phyloP scores from a whole-genome alignment of 2,888 invertebrate genomes.

The Autographa gamma region DNA sequence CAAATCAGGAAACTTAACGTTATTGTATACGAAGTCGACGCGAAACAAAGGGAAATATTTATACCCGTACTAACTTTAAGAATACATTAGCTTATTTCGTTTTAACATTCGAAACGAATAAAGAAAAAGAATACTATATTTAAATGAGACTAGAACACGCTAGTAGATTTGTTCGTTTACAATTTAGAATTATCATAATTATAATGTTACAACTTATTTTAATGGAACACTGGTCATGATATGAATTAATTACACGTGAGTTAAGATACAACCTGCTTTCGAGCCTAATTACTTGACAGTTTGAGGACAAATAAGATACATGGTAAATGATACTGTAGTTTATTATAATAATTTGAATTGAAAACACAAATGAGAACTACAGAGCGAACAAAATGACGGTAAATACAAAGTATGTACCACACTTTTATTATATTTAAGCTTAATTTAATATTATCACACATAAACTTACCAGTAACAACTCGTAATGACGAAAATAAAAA shows the following conservation, averaged over 20 bases:
- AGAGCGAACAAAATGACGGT: too few relatives aligned
- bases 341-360: background rate
- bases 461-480: constrained; percentile 22
- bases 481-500: constrained; percentile 30
- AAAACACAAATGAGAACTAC: too few relatives aligned
- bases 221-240: constrained; percentile 34
- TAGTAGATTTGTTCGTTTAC: background rate
- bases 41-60: constrained; percentile 21
- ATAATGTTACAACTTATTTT: constrained; percentile 27
- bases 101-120: background rate
- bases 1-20: constrained; percentile 39
- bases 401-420: constrained; percentile 10
- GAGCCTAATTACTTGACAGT: constrained; percentile 47
- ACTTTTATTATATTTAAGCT: constrained; percentile 1
- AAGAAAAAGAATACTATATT: background rate
- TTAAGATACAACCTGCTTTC: constrained; percentile 38
- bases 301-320: constrained; percentile 38
- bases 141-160: background rate
- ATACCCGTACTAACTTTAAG: constrained; percentile 12
- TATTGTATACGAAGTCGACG: constrained; percentile 29
- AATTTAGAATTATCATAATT: background rate
- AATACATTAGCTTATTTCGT: background rate
- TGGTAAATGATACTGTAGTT: constrained; percentile 11
- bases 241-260: constrained; percentile 51
- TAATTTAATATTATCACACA: constrained; percentile 34